Percentiles rank a stretch among this genome's conserved stretches.
These are phyloP conservation scores for Pseudochromis fuscus DNA, from an alignment of 2,797 vertebrate genomes.

Conservation along the genomic window DNA sequence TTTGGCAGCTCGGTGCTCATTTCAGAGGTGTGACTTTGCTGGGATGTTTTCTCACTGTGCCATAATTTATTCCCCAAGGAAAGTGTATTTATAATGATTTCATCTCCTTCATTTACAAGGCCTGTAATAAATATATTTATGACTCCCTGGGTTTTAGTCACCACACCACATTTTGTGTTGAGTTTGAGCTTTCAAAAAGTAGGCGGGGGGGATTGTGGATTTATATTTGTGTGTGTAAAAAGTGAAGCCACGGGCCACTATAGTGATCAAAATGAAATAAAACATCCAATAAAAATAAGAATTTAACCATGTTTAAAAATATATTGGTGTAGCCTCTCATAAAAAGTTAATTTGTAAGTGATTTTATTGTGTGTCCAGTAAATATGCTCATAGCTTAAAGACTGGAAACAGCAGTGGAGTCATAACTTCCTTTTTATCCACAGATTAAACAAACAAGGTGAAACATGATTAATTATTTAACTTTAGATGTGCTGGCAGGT, in stretches of 20 bases:
- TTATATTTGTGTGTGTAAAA: conserved; percentile 34
- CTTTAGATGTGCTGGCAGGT: no score
- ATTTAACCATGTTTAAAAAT: neutral
- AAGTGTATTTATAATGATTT: conserved; percentile 62
- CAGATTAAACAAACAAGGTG: no score
- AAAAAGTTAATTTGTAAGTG: no score
- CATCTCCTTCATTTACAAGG: conserved; percentile 47
- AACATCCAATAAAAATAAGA: neutral
- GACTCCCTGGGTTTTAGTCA: conserved; percentile 48
- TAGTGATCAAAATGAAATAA: neutral
- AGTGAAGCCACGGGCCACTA: neutral
- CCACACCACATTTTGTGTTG: conserved; percentile 42
- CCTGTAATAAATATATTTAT: conserved; percentile 64
- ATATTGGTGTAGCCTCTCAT: neutral
- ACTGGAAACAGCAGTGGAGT: no score
- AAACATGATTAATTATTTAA: no score
- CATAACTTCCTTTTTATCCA: no score
- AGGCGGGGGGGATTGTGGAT: conserved; percentile 16
- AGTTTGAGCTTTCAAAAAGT: conserved; percentile 45
- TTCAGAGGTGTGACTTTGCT: conserved; percentile 59
- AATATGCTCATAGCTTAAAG: no score
- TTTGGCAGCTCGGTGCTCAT: conserved; percentile 43
- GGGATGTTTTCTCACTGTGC: conserved; percentile 47
- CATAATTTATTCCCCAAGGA: conserved; percentile 74
- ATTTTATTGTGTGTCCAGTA: no score